Conservation (phyloP, 2,113 vertebrate genomes). For the Semnornis frantzii region DNA sequence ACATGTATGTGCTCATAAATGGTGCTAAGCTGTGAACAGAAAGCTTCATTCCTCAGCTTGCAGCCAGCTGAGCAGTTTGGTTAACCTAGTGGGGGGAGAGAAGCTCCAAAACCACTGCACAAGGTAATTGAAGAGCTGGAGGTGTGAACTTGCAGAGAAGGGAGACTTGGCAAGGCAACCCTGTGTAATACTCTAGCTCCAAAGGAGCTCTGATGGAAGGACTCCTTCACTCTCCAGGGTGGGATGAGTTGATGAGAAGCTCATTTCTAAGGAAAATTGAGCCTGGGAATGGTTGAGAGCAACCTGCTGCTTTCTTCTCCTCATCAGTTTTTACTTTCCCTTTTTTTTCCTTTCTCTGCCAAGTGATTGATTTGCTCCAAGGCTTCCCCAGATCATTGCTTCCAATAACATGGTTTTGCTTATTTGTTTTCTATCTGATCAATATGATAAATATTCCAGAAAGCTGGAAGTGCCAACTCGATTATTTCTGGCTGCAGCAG, state of each 20-base stretch:
- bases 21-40: too few species aligned
- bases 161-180: neutral
- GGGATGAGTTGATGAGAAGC: conserved; percentile 58
- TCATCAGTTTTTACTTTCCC: too few species aligned
- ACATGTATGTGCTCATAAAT: too few species aligned
- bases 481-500: neutral
- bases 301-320: neutral
- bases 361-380: conserved; percentile 69
- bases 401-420: conserved; percentile 70
- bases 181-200: neutral
- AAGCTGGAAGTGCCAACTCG: conserved; percentile 23
- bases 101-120: too few species aligned
- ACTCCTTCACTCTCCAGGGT: conserved; percentile 23
- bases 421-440: conserved; percentile 72
- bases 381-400: conserved; percentile 71
- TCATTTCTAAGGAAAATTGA: conserved; percentile 75
- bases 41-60: too few species aligned
- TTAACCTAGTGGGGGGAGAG: too few species aligned
- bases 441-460: conserved; percentile 69
- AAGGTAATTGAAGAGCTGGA: neutral
- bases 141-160: neutral
- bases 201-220: neutral
- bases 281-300: conserved; percentile 60
- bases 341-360: neutral
- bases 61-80: too few species aligned